Evolutionary conservation across 1,140 invertebrate species (phyloP), one percentile per base, ranked within the genome.

Genomic region (Triops longicaudatus): DNA sequence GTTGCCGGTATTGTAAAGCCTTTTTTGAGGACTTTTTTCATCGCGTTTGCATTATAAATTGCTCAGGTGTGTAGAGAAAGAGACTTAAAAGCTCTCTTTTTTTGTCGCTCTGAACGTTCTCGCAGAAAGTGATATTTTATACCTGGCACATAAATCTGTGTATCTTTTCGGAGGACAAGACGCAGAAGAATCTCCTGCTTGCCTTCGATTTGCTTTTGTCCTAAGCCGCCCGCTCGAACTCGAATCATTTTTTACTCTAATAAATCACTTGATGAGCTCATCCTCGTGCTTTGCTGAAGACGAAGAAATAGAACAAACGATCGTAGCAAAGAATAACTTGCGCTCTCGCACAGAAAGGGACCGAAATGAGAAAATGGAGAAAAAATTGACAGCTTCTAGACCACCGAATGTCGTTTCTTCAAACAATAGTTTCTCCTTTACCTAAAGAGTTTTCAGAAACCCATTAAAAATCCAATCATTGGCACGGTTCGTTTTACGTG

Each of bases 11-110:
- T 7, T 37, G 2, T 37, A 37, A 37, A 37, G 31, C 31, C 31
- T 37, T 4, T 63, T 14, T 22, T 63, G 6, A 3, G 50, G 22
- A 22, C 14, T 22, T 63, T n/a, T 63, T 63, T 63, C 50, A 63
- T 63, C 50, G n/a, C n/a, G 0, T 17, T 63, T 63, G 50, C 50
- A 63, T 63, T 63, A 22, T 22, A 63, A 63, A 63, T 63, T 63
- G 22, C 50, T 63, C 50, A 63, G 50, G 50, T 63, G 50, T 63
- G n/a, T 63, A 63, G n/a, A 63, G 50, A 63, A 63, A 63, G 50
- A 9, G n/a, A 1, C 50, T 63, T 63, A 63, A 63, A 63, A 63
- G 50, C 50, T 63, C 3, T 7, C 31, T 37, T 63, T 63, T 17
- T 22, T 63, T 63, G 6, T 6, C 50, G 14, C 14, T 17, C 3